Evolutionary conservation across 2,888 invertebrate species (phyloP).

Genomic region (Stegophylla sp.): DNA sequence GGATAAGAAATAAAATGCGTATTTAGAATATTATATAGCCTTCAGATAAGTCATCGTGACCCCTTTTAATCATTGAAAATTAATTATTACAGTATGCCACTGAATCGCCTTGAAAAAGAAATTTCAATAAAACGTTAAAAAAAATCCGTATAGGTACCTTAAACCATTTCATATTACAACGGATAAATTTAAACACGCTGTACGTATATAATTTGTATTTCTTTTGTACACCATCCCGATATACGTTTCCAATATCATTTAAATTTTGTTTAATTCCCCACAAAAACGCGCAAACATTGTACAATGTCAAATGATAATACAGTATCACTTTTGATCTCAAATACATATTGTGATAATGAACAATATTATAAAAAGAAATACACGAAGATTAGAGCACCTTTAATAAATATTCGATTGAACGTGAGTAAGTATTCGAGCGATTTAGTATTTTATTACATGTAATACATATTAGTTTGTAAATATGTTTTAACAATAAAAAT

Average conservation of each 20-base stretch:
- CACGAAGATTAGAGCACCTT: not conserved
- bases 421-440: not conserved
- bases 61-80: slow-evolving; percentile 24
- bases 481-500: not conserved
- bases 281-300: slow-evolving; percentile 6
- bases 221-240: not conserved
- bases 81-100: not conserved
- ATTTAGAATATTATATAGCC: slow-evolving; percentile 11
- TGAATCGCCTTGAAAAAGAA: slow-evolving; percentile 14
- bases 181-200: not conserved
- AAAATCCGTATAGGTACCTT: not conserved
- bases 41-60: slow-evolving; percentile 15
- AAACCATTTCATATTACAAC: not conserved
- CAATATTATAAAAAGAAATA: not conserved
- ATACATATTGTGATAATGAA: not conserved
- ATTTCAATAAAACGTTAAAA: not conserved
- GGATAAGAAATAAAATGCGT: not conserved
- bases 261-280: not conserved
- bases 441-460: not conserved
- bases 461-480: not conserved
- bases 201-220: not conserved
- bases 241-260: not conserved
- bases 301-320: not conserved
- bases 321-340: not conserved
- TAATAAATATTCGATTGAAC: not conserved